These are phyloP conservation scores for Ophioninae sp. DNA, from an alignment of 2,888 invertebrate genomes.

Conservation along the genomic window DNA sequence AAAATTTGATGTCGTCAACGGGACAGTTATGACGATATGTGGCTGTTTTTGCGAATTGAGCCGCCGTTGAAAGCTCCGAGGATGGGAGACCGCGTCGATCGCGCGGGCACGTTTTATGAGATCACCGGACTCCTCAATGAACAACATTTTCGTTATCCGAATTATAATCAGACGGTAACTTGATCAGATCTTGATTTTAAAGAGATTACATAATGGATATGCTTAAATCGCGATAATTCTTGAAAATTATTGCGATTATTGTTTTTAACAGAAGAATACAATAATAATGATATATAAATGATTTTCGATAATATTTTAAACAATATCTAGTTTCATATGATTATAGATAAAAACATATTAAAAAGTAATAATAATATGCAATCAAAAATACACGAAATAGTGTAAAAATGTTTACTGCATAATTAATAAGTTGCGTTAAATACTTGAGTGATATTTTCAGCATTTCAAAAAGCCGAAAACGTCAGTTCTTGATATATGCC, in stretches of 20 bases:
- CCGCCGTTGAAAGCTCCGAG: slow-evolving; percentile 24
- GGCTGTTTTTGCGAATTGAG: slow-evolving; percentile 43
- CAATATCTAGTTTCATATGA: too few species aligned
- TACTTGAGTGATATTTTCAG: neutral
- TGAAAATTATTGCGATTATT: too few species aligned
- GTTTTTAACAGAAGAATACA: too few species aligned
- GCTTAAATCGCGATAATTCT: too few species aligned
- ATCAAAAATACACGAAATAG: neutral
- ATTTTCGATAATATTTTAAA: too few species aligned
- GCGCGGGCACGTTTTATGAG: neutral
- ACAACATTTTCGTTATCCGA: neutral
- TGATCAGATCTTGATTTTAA: neutral
- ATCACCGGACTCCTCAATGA: neutral
- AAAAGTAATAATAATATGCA: too few species aligned
- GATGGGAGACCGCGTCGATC: neutral
- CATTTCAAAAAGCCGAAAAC: neutral
- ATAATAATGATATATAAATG: too few species aligned
- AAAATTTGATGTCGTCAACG: slow-evolving; percentile 30
- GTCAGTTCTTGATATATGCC: neutral
- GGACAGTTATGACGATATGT: slow-evolving; percentile 38
- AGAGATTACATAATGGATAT: too few species aligned
- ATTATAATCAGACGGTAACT: neutral
- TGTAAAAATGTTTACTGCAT: neutral
- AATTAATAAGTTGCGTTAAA: neutral
- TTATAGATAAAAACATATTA: too few species aligned